Evolutionary conservation across 1,140 invertebrate genomes (phyloP).

Genomic region (Liolophura sinensis): DNA sequence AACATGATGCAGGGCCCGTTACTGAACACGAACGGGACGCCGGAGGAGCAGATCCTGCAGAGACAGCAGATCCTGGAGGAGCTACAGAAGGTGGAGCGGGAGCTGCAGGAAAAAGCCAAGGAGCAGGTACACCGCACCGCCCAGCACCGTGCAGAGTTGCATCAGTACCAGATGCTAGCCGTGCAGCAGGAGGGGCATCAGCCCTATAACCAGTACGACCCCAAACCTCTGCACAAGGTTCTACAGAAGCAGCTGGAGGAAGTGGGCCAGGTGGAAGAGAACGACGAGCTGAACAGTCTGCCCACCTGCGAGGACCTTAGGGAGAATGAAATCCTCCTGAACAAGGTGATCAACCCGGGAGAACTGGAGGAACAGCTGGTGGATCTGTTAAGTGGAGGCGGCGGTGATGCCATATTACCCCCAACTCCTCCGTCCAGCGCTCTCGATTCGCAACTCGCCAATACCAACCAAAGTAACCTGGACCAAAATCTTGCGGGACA

Average conservation of each 20-base stretch:
- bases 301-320: no score
- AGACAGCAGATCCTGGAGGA: slow-evolving; percentile 81
- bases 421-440: no score
- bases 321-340: no score
- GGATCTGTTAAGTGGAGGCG: no score
- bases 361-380: no score
- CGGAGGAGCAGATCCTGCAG: slow-evolving; percentile 71
- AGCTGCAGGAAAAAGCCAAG: slow-evolving; percentile 70
- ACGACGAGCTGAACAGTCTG: slow-evolving; percentile 7
- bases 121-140: slow-evolving; percentile 56
- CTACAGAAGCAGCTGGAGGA: slow-evolving; percentile 34
- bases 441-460: no score
- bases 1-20: slow-evolving; percentile 58
- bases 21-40: slow-evolving; percentile 49
- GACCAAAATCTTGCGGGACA: no score
- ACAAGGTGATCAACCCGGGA: no score
- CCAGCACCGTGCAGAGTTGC: slow-evolving; percentile 34
- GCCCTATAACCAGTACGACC: background rate
- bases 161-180: slow-evolving; percentile 22
- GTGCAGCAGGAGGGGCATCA: background rate
- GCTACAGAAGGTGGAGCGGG: slow-evolving; percentile 75
- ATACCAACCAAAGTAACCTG: no score
- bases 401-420: no score
- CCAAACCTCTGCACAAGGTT: background rate
- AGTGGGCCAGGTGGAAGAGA: slow-evolving; percentile 2